A percentile compares a stretch with the other conserved stretches of the same genome.
These are phyloP conservation scores for Notodonta dromedarius DNA, from an alignment of 2,888 invertebrate species.

Conservation along the genomic window DNA sequence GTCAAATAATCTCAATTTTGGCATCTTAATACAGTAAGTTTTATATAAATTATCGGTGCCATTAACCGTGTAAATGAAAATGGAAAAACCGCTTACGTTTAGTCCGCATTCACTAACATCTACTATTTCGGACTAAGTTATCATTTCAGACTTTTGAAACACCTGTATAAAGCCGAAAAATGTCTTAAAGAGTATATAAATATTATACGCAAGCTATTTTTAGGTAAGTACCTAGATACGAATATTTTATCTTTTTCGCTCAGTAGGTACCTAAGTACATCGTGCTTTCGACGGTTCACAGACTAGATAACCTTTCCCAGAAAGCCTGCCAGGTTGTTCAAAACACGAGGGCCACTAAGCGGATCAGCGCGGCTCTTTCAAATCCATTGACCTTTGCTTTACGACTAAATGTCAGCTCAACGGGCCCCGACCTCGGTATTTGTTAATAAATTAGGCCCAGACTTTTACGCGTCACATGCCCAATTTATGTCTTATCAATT, in stretches of 20 bases:
- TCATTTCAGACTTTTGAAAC: too few relatives aligned
- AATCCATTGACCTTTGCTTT: conserved; percentile 51
- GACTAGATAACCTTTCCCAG: conserved; percentile 25
- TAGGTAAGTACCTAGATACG: too few relatives aligned
- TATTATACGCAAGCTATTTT: too few relatives aligned
- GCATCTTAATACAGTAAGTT: too few relatives aligned
- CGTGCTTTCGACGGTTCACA: background rate
- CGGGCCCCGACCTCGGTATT: conserved; percentile 40
- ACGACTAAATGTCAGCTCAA: conserved; percentile 49
- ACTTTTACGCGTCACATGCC: conserved; percentile 19
- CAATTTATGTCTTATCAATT: conserved; percentile 18
- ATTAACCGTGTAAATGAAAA: too few relatives aligned
- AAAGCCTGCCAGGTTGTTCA: conserved; percentile 11
- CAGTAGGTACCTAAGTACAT: conserved; percentile 1
- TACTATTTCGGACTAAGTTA: too few relatives aligned
- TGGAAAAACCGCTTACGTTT: too few relatives aligned
- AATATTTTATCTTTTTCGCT: background rate
- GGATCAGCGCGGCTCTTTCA: conserved; percentile 33
- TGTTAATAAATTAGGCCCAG: conserved; percentile 37
- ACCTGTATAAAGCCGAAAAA: too few relatives aligned
- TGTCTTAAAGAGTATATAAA: too few relatives aligned
- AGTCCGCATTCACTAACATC: too few relatives aligned
- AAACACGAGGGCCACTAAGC: conserved; percentile 29
- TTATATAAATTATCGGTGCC: too few relatives aligned
- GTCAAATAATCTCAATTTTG: too few relatives aligned